Evolutionary conservation across 2,888 invertebrate species (phyloP), one percentile per base, ranked within the genome.

Genomic region (Scrobipalpa atriplicella): DNA sequence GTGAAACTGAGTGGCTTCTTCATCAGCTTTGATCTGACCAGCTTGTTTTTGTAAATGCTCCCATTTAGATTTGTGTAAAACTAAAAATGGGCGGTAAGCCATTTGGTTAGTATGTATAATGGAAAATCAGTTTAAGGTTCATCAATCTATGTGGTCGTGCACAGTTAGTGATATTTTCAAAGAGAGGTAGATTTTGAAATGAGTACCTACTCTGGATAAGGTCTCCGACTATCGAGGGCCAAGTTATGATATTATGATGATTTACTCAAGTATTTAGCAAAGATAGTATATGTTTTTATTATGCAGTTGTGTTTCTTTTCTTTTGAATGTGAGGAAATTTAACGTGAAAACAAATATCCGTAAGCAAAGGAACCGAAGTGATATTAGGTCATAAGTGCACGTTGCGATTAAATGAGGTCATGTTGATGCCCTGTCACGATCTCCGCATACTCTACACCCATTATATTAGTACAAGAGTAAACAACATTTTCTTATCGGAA

Each of bases 41-140:
- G 74, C 73, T 63, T 80, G 73, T 19, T 66, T 74, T 66, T 81
- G 79, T 19, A 89, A 63, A 52, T 85, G 76, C 0, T 81, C 72
- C 86, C 86, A 88, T 75, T 87, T 84, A 2, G 66, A 75, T 75
- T 72, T 81, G 65, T 80, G 79, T 7, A 89, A 66, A 18, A 80
- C 61, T 64, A 83, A 66, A 36, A n/a, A 29, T 18, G 47, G 47
- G 2, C 47, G 16, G 8, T 16, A n/a, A 47, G 47, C n/a, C 47
- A 47, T 47, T 47, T 47, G 47, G n/a, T 47, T 47, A 47, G 29
- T 29, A 29, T 2, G 29, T 29, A 29, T 2, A 29, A 29, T 29
- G 29, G 29, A 3, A 29, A 29, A 43, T 13, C 2, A 13, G 43
- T 43, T 10, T 16, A 6, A 47, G n/a, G 1, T 16, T 47, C n/a